phyloP scores from a whole-genome alignment of 2,888 invertebrate species.

The Resseliella maxima region DNA sequence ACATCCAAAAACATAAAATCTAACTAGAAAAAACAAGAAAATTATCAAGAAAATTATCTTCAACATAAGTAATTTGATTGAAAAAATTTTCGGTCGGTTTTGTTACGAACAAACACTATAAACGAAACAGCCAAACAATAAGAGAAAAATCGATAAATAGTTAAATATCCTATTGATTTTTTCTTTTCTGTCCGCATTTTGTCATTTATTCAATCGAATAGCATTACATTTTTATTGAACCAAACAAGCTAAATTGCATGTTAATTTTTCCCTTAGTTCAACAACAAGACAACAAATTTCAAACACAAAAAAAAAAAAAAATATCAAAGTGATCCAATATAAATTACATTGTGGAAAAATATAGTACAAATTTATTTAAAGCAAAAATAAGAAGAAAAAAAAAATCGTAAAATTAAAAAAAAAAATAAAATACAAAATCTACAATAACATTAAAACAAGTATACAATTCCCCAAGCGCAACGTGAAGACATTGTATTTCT shows the following conservation, averaged over 20 bases:
- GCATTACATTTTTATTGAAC: not conserved
- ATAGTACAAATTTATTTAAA: slow-evolving; percentile 51
- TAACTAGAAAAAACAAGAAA: not conserved
- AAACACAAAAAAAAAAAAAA: not conserved
- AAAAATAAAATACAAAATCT: no score
- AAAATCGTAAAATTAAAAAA: no score
- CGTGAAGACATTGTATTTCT: slow-evolving; percentile 31
- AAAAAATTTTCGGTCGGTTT: not conserved
- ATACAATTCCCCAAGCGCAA: slow-evolving; percentile 12
- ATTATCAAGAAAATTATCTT: not conserved
- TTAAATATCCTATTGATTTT: slow-evolving; percentile 20
- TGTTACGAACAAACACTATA: no score
- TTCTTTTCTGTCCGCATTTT: not conserved
- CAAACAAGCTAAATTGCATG: not conserved
- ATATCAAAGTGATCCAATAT: slow-evolving; percentile 48
- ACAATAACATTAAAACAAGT: slow-evolving; percentile 7
- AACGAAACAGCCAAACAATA: not conserved
- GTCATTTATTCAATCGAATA: not conserved
- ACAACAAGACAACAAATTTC: no score
- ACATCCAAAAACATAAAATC: slow-evolving; percentile 26
- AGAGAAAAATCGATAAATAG: slow-evolving; percentile 27
- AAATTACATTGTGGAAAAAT: slow-evolving; percentile 32
- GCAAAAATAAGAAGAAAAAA: no score
- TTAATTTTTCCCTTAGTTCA: not conserved
- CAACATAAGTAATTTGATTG: not conserved